phyloP scores from a whole-genome alignment of 2,797 vertebrate genomes.

The Percopsis omiscomaycus region DNA sequence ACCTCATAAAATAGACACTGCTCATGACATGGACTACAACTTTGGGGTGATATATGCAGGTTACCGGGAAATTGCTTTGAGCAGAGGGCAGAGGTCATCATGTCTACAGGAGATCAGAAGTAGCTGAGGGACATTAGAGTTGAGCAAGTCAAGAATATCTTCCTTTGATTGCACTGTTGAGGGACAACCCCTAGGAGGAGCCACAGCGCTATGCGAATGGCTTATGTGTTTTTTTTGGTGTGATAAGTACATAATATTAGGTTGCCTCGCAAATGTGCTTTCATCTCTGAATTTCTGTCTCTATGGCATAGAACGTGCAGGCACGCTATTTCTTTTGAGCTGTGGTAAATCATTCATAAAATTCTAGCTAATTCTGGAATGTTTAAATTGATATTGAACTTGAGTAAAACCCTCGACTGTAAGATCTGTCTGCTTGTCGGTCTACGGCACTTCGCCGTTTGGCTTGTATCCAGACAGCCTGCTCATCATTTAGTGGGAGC shows the following conservation, averaged over 20 bases:
- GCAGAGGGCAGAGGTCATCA: background rate
- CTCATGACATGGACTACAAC: no score
- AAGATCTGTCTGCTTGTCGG: conserved; percentile 39
- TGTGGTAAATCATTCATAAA: conserved; percentile 14
- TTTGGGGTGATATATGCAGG: no score
- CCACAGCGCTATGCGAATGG: no score
- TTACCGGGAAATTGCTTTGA: no score
- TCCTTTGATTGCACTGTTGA: conserved; percentile 15
- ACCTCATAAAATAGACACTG: no score
- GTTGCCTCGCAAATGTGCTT: conserved; percentile 34
- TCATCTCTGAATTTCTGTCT: conserved; percentile 23
- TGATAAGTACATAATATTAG: conserved; percentile 18
- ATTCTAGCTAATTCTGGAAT: conserved; percentile 24
- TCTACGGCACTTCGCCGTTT: conserved; percentile 5
- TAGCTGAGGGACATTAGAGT: no score
- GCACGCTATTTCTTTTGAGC: conserved; percentile 5
- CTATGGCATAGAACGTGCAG: no score
- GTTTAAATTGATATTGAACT: conserved; percentile 20
- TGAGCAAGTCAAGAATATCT: conserved; percentile 7
- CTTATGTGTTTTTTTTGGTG: no score
- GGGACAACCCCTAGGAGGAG: background rate
- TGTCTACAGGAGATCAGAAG: background rate
- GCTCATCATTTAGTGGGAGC: conserved; percentile 20
- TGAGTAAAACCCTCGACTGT: conserved; percentile 16
- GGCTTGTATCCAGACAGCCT: conserved; percentile 17